These are phyloP conservation scores for Eulemur macaco DNA, from an alignment of 2,113 vertebrate species.

Conservation along the genomic window DNA sequence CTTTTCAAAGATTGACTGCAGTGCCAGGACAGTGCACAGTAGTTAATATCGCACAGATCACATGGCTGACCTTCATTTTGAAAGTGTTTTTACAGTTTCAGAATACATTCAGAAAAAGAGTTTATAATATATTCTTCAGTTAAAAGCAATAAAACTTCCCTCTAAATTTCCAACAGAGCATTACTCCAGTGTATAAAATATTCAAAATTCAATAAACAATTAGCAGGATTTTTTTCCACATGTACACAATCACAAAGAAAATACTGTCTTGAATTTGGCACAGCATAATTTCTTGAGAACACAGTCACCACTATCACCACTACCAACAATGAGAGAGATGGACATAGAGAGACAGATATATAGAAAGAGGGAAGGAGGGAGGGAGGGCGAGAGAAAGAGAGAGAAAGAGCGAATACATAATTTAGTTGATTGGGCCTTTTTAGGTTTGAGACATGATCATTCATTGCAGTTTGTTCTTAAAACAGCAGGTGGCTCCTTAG, in stretches of 20 bases:
- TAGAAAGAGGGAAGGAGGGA: neutral
- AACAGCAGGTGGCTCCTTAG: constrained; percentile 56
- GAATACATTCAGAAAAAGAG: neutral
- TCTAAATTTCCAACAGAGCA: neutral
- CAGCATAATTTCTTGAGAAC: neutral
- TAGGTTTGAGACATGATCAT: neutral
- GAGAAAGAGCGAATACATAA: neutral
- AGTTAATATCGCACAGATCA: neutral
- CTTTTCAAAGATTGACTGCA: neutral
- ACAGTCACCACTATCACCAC: neutral
- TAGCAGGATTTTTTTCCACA: neutral
- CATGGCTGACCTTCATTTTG: neutral
- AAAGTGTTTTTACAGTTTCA: neutral
- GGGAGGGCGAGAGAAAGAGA: neutral
- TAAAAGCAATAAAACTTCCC: neutral
- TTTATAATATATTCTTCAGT: neutral
- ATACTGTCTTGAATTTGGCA: neutral
- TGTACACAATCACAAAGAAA: neutral
- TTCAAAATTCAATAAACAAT: neutral
- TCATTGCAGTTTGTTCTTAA: neutral
- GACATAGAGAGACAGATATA: neutral
- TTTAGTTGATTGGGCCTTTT: neutral
- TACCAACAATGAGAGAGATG: neutral
- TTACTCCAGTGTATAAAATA: neutral
- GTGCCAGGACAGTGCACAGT: neutral